Evolutionary conservation across 2,888 invertebrate genomes (phyloP), one percentile per base, ranked within the genome.

Genomic region (Sycophila texana): DNA sequence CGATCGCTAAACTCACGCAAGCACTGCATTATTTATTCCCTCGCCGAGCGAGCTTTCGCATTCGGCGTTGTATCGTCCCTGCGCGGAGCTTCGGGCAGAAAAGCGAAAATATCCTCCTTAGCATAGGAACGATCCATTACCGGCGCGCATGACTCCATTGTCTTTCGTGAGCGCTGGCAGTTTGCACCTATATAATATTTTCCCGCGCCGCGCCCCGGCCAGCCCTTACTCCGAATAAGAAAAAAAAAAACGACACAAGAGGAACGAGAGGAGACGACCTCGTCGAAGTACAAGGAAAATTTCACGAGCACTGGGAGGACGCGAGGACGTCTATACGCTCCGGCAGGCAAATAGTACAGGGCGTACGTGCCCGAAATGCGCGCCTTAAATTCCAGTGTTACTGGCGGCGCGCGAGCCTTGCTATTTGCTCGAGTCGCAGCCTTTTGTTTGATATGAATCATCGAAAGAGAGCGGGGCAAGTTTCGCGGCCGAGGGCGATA

Each of bases 361-460:
- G 12, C 20, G 49, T 22, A 61, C 30, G 63, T 16, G 49, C 30
- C 22, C 39, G 47, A 61, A 60, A 61, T 76, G 53, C 39, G 13
- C 2, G 13, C n/a, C n/a, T 39, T n/a, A n/a, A 49, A 30, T 18
- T 30, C 18, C 12, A 1, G 7, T 13, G 7, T 3, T 51, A 18
- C 18, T 2, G 3, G 18, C 53, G n/a, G n/a, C n/a, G n/a, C n/a
- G 13, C 12, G 16, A 18, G n/a, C 51, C 14, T 10, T 10, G 16
- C 5, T 26, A 26, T 26, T 26, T 26, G 61, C 61, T 10, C 26
- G 39, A 47, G n/a, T 83, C 86, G 86, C 84, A 85, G 86, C 86
- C 89, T 88, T 88, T 89, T 89, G 89, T 89, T 88, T 87, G 86
- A 86, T 63, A 84, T 89, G 89, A 89, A 87, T 89, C 89, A 88